phyloP scores from a whole-genome alignment of 2,113 vertebrate species.

The Albula goreensis region DNA sequence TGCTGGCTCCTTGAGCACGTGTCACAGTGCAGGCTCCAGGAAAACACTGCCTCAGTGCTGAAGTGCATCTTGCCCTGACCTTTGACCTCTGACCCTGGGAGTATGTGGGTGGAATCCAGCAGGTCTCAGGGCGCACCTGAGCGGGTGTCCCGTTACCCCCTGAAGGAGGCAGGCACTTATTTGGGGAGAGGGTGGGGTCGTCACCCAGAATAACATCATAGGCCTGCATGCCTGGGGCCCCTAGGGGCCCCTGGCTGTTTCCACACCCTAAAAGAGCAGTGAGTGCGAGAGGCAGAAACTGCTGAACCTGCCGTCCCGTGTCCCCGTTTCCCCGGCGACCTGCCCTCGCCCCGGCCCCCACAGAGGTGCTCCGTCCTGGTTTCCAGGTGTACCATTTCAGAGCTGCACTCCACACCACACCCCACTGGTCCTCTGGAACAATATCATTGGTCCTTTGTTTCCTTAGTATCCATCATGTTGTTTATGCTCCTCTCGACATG shows the following conservation, averaged over 20 bases:
- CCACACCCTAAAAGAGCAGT: neutral
- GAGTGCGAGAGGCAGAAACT: no score
- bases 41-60: neutral
- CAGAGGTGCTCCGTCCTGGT: no score
- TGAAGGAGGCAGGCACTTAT: conserved; percentile 32
- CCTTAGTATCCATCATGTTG: no score
- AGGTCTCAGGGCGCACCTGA: neutral
- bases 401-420: no score
- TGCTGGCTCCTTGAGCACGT: neutral
- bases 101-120: conserved; percentile 6
- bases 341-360: neutral
- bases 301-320: no score
- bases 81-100: conserved; percentile 9
- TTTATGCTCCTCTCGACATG: no score
- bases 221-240: conserved; percentile 30
- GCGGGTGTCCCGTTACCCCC: conserved; percentile 15
- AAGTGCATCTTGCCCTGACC: neutral
- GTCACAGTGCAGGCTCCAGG: neutral
- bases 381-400: no score
- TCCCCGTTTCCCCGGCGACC: neutral
- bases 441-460: no score
- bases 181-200: conserved; percentile 30
- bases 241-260: neutral
- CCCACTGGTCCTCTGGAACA: no score
- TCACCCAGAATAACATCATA: conserved; percentile 23